Base-by-base conservation (phyloP, 1,140 invertebrate species). In the Idris sp. region DNA sequence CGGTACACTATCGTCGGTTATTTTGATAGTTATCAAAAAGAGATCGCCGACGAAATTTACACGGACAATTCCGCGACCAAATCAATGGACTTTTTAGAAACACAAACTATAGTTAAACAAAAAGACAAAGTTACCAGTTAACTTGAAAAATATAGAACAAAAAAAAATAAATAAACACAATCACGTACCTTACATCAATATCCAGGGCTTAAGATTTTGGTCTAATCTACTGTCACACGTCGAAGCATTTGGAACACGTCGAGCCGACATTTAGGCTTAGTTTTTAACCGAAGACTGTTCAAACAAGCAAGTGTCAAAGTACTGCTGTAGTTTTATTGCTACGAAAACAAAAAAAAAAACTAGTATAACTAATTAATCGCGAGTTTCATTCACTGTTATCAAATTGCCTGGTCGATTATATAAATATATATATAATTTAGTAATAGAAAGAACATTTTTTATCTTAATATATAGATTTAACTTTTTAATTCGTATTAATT, bases 301-400 rank as follows among this genome's bases (percentile, higher is more conserved):
- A 67, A 68, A 71, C 22, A 72, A 62, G 67, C 43, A 79, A 79
- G 83, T 84, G 82, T 82, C 82, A 84, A 84, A 84, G 76, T 84
- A 83, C 75, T 79, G 77, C 78, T 83, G 79, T 76, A 79, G 76
- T 77, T 80, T 80, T 83, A 81, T 75, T 74, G 73, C 61, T 77
- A 79, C 59, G 74, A 14, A n/a, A n/a, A n/a, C n/a, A n/a, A n/a
- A n/a, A n/a, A n/a, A n/a, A n/a, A n/a, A n/a, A 79, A 80, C 67
- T 83, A 81, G 68, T 72, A 59, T 76, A 79, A 74, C 77, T 80
- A 79, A 74, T 77, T 79, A 64, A 74, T 58, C 53, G 43, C 68
- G 58, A 22, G 19, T 22, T n/a, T n/a, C n/a, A n/a, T n/a, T n/a
- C n/a, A n/a, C n/a, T n/a, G n/a, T n/a, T n/a, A n/a, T n/a, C n/a